These are phyloP conservation scores for Zaprionus obscuricornis DNA, from an alignment of 2,888 invertebrate genomes.

Conservation along the genomic window DNA sequence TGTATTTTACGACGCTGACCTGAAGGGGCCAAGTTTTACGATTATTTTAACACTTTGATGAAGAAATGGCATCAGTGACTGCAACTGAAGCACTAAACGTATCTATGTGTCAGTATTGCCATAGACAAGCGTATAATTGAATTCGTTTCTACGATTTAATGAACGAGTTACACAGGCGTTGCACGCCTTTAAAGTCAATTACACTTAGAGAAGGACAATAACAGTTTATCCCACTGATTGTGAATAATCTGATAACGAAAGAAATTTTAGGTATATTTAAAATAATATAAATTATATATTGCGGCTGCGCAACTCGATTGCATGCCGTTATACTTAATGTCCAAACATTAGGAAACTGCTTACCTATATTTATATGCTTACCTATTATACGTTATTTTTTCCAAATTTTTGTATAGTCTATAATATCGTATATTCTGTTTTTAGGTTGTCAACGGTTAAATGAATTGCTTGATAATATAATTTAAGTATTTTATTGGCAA, in stretches of 20 bases:
- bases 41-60: conserved; percentile 67
- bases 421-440: conserved; percentile 29
- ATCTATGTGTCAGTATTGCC: conserved; percentile 33
- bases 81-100: conserved; percentile 7
- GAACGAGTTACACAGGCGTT: conserved; percentile 53
- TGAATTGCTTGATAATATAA: conserved; percentile 66
- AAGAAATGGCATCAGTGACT: conserved; percentile 13
- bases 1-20: conserved; percentile 55
- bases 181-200: conserved; percentile 56
- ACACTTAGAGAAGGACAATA: conserved; percentile 20
- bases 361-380: too few species aligned
- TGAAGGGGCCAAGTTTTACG: conserved; percentile 55
- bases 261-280: too few species aligned
- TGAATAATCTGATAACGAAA: too few species aligned
- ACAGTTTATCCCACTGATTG: too few species aligned
- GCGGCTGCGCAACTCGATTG: too few species aligned
- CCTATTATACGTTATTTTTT: conserved; percentile 9
- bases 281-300: too few species aligned
- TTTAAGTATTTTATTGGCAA: conserved; percentile 45
- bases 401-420: conserved; percentile 21
- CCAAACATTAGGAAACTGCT: too few species aligned
- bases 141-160: conserved; percentile 69
- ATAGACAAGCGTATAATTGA: conserved; percentile 81
- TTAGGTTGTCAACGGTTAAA: conserved; percentile 55
- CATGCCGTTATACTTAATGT: too few species aligned